These are phyloP conservation scores for Pollimyrus isidori DNA, from an alignment of 2,113 vertebrate species.

Conservation along the genomic window DNA sequence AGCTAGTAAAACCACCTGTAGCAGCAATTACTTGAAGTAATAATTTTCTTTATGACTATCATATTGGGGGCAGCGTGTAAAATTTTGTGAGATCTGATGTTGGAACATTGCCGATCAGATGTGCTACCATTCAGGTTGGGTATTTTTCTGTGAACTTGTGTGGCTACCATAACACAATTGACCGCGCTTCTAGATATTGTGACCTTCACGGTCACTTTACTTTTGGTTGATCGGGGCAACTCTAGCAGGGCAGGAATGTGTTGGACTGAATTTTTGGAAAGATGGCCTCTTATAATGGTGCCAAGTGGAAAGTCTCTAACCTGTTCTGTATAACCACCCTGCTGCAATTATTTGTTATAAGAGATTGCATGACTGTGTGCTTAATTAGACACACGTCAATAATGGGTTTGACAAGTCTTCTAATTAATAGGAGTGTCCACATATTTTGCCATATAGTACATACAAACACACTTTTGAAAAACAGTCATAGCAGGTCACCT, in stretches of 20 bases:
- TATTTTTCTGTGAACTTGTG: not conserved
- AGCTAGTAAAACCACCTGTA: too few species aligned
- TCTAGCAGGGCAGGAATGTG: not conserved
- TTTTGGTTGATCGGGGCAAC: not conserved
- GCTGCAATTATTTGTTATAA: not conserved
- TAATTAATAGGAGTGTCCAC: not conserved
- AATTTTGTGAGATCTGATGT: not conserved
- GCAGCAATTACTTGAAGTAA: too few species aligned
- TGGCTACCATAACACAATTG: not conserved
- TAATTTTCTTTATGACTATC: too few species aligned
- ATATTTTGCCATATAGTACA: not conserved
- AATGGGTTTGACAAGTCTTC: not conserved
- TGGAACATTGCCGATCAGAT: not conserved
- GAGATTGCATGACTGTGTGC: not conserved
- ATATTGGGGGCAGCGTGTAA: not conserved
- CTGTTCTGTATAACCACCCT: not conserved
- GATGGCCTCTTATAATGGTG: not conserved
- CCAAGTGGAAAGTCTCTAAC: not conserved
- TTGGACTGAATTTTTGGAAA: not conserved
- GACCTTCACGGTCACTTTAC: not conserved
- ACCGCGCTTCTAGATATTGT: not conserved
- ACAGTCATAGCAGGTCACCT: conserved; percentile 28
- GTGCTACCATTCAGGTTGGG: not conserved
- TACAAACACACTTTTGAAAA: not conserved
- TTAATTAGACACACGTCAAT: not conserved